Conservation (phyloP, 2,888 invertebrate species). For the Doris montereyensis region DNA sequence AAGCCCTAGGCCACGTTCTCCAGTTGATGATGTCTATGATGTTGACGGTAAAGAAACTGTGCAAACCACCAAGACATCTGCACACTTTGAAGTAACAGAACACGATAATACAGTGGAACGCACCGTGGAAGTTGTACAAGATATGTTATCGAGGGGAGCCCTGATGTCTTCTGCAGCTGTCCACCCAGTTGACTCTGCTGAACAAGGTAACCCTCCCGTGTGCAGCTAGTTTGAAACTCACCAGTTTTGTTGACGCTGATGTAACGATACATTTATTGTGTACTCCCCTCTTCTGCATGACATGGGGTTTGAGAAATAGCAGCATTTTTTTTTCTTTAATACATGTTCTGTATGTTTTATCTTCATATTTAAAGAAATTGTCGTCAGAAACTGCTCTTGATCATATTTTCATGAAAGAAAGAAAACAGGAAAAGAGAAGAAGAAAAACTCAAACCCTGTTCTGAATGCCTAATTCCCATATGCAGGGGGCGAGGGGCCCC, state of each 20-base stretch:
- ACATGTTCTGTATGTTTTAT: too few species aligned
- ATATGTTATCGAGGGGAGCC: slow-evolving; percentile 38
- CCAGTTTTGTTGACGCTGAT: too few species aligned
- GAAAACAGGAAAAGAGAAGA: too few species aligned
- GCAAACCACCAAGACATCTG: slow-evolving; percentile 46
- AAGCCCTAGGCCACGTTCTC: slow-evolving; percentile 51
- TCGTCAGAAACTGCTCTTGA: too few species aligned
- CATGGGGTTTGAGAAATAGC: too few species aligned
- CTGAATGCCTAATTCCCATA: too few species aligned
- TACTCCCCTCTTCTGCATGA: too few species aligned
- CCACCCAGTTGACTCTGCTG: background rate
- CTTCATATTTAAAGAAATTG: too few species aligned
- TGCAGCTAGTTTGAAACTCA: background rate
- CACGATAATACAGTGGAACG: slow-evolving; percentile 46
- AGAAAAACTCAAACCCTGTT: too few species aligned
- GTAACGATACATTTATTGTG: too few species aligned
- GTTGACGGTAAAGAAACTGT: slow-evolving; percentile 37
- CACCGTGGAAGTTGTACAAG: slow-evolving; percentile 42
- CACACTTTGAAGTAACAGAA: slow-evolving; percentile 47
- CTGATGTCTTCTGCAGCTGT: background rate
- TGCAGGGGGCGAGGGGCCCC: too few species aligned
- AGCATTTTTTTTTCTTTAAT: background rate
- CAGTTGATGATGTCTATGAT: slow-evolving; percentile 34
- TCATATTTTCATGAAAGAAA: too few species aligned
- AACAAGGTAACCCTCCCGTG: background rate